Conservation (phyloP, 2,888 invertebrate genomes). For the Apomyelois bistriatella region DNA sequence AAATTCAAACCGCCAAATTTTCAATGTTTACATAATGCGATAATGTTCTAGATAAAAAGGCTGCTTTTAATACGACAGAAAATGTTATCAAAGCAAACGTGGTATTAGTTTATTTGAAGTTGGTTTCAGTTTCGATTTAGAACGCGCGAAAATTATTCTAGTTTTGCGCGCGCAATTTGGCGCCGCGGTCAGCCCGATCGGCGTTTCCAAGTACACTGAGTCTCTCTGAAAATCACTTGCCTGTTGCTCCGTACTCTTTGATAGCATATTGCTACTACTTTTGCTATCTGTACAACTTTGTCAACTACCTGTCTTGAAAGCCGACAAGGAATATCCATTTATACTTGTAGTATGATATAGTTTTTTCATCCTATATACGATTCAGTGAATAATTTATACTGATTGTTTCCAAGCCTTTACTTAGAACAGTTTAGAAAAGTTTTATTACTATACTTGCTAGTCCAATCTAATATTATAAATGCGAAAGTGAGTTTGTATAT, state of each 20-base stretch:
- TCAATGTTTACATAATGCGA: conserved; percentile 43
- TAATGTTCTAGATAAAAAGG: conserved; percentile 48
- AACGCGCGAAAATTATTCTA: conserved; percentile 16
- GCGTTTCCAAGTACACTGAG: conserved; percentile 19
- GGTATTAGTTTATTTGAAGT: conserved; percentile 26
- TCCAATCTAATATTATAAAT: no score
- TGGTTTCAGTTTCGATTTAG: conserved; percentile 15
- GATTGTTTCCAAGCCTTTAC: no score
- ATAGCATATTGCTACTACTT: conserved; percentile 15
- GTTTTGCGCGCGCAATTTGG: conserved; percentile 21
- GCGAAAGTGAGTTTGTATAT: no score
- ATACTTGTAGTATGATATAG: no score
- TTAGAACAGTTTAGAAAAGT: no score
- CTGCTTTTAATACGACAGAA: conserved; percentile 32
- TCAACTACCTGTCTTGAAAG: conserved; percentile 19
- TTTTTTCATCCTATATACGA: no score
- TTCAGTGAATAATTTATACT: no score
- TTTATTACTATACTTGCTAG: no score
- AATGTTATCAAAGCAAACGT: conserved; percentile 38
- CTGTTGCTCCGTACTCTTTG: conserved; percentile 17
- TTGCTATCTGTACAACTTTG: conserved; percentile 19
- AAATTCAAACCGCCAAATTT: conserved; percentile 37
- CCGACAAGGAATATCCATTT: background rate
- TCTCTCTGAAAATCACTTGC: conserved; percentile 17
- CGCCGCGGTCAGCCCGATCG: conserved; percentile 19